Conservation (phyloP, 2,113 vertebrate genomes). For the Chloroceryle aenea region DNA sequence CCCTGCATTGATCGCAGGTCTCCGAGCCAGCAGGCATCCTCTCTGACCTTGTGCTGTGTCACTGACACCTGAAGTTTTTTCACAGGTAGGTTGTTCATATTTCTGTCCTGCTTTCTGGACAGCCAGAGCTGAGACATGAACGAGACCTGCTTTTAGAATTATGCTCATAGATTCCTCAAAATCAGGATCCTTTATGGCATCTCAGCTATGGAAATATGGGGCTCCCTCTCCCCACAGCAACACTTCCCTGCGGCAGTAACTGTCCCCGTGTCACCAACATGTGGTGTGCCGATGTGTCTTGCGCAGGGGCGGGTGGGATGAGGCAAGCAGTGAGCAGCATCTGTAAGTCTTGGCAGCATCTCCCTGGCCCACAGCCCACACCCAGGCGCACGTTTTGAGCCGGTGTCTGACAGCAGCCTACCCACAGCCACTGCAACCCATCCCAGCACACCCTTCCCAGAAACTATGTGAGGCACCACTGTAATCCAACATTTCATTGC, state of each 20-base stretch:
- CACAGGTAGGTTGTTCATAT: neutral
- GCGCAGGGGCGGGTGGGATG: fast-evolving
- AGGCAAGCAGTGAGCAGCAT: neutral
- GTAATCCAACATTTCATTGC: neutral
- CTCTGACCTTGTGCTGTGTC: neutral
- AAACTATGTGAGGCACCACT: neutral
- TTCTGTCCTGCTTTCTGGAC: no score
- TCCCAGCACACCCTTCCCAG: neutral
- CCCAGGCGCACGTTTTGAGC: fast-evolving
- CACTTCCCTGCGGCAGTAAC: neutral
- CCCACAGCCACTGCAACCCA: neutral
- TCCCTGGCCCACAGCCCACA: neutral
- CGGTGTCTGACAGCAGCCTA: neutral
- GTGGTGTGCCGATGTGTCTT: fast-evolving
- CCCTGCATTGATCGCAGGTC: fast-evolving
- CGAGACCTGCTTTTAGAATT: neutral
- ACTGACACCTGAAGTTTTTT: neutral
- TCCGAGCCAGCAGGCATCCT: neutral
- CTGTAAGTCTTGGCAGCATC: neutral
- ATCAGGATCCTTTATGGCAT: fast-evolving
- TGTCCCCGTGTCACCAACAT: fast-evolving
- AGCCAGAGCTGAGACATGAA: neutral
- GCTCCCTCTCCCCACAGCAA: neutral
- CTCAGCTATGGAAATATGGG: fast-evolving
- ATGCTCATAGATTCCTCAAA: neutral